Conservation (phyloP, 2,797 vertebrate species). For the Acrocephalus scirpaceus region DNA sequence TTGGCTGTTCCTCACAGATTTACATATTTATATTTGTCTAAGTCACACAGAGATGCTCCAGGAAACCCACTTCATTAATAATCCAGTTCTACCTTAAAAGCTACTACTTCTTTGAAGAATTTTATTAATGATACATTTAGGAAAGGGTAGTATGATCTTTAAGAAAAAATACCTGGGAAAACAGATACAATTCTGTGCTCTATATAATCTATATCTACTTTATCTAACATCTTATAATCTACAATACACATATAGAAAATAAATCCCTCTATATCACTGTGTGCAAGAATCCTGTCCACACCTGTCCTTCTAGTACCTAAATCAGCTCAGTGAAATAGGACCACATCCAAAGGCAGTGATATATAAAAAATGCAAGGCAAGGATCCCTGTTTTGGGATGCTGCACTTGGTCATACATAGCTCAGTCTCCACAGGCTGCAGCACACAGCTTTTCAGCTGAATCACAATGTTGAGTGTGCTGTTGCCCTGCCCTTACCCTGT, state of each 20-base stretch:
- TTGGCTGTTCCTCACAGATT: neutral
- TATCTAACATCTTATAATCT: neutral
- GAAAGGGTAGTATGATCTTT: neutral
- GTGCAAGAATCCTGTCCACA: neutral
- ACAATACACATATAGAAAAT: neutral
- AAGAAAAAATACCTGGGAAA: neutral
- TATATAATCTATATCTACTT: neutral
- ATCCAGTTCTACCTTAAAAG: neutral
- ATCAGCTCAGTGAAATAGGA: neutral
- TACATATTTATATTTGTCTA: neutral
- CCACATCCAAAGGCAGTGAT: neutral
- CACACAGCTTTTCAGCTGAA: neutral
- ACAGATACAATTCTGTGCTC: neutral
- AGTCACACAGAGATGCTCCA: neutral
- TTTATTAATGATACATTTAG: neutral
- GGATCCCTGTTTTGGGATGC: neutral
- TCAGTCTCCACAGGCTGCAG: neutral
- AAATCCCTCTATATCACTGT: neutral
- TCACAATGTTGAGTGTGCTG: accelerated
- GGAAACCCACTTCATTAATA: neutral
- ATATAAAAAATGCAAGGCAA: neutral
- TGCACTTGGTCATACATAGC: neutral
- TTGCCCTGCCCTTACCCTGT: neutral
- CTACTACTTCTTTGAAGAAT: neutral
- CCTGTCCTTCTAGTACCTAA: neutral